These are phyloP conservation scores for Drosophila auraria DNA, from an alignment of 1,140 invertebrate genomes.

Conservation along the genomic window DNA sequence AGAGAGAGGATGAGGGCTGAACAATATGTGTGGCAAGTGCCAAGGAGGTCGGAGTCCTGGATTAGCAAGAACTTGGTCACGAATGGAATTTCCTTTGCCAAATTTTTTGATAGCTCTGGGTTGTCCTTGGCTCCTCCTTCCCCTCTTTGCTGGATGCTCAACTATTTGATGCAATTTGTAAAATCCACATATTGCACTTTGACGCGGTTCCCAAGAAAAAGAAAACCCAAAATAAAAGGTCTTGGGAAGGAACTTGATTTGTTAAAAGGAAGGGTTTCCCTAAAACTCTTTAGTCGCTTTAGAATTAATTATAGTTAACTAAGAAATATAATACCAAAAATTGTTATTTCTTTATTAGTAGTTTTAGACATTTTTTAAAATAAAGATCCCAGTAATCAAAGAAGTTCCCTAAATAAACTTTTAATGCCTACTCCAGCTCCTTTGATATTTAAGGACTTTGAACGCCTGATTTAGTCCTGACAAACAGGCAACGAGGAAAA, in stretches of 20 bases:
- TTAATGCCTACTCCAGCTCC: neutral
- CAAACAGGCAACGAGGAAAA: neutral
- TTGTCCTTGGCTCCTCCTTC: neutral
- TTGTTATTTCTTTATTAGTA: too few relatives aligned
- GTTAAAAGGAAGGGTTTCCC: neutral
- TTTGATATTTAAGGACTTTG: neutral
- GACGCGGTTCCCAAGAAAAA: neutral
- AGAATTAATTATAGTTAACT: too few relatives aligned
- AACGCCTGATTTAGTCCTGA: neutral
- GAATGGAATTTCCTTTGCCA: conserved; percentile 34
- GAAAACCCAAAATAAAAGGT: neutral
- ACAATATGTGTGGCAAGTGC: conserved; percentile 6
- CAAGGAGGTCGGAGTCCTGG: conserved; percentile 7
- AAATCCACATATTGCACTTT: conserved; percentile 19
- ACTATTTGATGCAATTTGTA: conserved; percentile 22
- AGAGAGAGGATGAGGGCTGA: neutral
- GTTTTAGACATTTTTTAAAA: neutral
- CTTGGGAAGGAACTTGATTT: neutral
- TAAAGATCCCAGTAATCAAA: neutral
- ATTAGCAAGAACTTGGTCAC: conserved; percentile 29
- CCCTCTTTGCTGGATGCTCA: neutral
- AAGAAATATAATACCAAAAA: too few relatives aligned
- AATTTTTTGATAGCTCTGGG: conserved; percentile 20
- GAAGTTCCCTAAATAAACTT: neutral
- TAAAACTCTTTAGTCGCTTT: too few relatives aligned